Base-by-base conservation (phyloP, 2,797 vertebrate species). In the Loriculus beryllinus region DNA sequence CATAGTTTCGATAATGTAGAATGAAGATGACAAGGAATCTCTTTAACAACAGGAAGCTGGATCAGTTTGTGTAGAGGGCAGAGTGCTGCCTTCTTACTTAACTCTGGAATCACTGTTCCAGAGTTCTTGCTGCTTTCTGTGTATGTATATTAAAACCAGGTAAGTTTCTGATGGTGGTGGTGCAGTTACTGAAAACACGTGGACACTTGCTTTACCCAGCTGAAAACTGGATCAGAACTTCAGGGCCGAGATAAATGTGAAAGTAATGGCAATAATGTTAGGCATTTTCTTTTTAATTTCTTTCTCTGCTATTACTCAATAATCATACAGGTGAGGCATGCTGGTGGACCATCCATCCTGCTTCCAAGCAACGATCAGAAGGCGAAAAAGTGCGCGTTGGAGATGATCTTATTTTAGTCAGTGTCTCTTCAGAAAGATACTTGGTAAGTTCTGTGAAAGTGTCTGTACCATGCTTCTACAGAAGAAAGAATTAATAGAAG, bases 281-380 rank as follows among this genome's bases (percentile, higher is more conserved):
- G 15, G 3, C 3, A 8, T 84, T 70, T 81, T 48, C 16, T 48
- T 94, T 69, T 42, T 83, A 16, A 47, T 92, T 82, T 65, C 29
- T 39, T 62, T 91, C 29, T 90, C 57, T 86, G 28, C n/a, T 77
- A 0, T 60, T 47, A 49, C 31, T 86, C 23, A 31, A 51, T 87
- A 43, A 29, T 64, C 33, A 54, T 93, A 39, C 79, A 99, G 99
- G 99, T 12, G 99, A 99, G 90, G 99, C 99, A 7, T 99, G 99
- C 92, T 99, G 99, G 99, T 99, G 99, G 99, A 99, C 99, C 51
- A 99, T 99, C 87, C 99, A 99, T 94, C 99, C 99, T 29, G 99
- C 99, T 69, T 99, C 99, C 40, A 99, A 99, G 95, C 99, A 99
- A 90, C 97, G 99, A 74, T 99, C 99, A 14, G 99, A 99, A 96